Evolutionary conservation across 1,140 invertebrate species (phyloP).

Genomic region (Geopemphigus sp.): DNA sequence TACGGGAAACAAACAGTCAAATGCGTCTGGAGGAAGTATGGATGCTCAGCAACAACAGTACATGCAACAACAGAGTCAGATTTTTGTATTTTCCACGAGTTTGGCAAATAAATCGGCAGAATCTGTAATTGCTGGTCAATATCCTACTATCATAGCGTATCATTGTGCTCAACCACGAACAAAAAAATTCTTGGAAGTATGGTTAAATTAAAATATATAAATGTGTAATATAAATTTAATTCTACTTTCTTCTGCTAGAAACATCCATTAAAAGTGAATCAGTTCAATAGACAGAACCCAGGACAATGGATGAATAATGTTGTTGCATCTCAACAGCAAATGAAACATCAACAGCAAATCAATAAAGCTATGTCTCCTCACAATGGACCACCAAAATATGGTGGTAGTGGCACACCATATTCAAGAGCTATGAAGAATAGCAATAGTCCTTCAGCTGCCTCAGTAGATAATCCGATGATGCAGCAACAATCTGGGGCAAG

Average conservation of each 20-base stretch:
- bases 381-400: conserved; percentile 52
- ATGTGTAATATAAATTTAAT: conserved; percentile 5
- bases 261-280: conserved; percentile 83
- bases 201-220: neutral
- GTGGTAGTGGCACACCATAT: conserved; percentile 51
- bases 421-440: conserved; percentile 51
- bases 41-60: conserved; percentile 66
- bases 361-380: conserved; percentile 56
- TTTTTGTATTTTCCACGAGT: conserved; percentile 94
- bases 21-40: conserved; percentile 61
- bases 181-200: conserved; percentile 89
- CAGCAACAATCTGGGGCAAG: conserved; percentile 45
- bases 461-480: conserved; percentile 49
- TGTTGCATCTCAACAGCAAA: conserved; percentile 59
- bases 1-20: conserved; percentile 74
- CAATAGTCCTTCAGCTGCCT: conserved; percentile 43
- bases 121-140: conserved; percentile 82
- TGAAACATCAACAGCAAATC: conserved; percentile 63
- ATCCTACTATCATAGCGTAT: conserved; percentile 88
- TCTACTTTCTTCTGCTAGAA: conserved; percentile 62
- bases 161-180: conserved; percentile 93
- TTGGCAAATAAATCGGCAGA: conserved; percentile 94
- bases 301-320: conserved; percentile 78
- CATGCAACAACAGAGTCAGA: conserved; percentile 95
- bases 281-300: conserved; percentile 77